Evolutionary conservation across 2,888 invertebrate species (phyloP).

Genomic region (Flabesymbios commensalis): DNA sequence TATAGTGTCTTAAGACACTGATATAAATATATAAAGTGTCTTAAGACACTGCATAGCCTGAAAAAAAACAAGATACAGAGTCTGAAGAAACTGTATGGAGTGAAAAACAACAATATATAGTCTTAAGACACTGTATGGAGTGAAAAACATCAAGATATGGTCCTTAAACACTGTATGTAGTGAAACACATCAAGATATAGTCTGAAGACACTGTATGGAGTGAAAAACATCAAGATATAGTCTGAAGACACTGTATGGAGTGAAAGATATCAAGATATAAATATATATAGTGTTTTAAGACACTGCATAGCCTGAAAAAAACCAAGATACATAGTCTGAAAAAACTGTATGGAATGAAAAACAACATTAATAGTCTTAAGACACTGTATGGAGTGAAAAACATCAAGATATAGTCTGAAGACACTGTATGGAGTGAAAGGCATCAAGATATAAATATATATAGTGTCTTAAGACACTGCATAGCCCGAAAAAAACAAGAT

Average conservation of each 20-base stretch:
- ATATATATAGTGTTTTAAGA: no score
- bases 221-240: no score
- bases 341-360: background rate
- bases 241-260: slow-evolving; percentile 46
- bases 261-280: background rate
- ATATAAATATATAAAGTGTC: no score
- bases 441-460: background rate
- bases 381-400: background rate
- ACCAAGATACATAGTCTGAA: background rate
- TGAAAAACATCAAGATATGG: no score
- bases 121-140: no score
- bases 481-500: background rate
- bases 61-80: background rate
- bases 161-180: no score
- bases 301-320: background rate
- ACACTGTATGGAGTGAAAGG: background rate
- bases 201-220: no score
- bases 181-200: no score
- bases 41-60: background rate
- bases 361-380: no score
- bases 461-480: no score
- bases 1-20: no score
- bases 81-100: background rate
- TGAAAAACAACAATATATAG: no score
- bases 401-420: background rate